phyloP scores from a whole-genome alignment of 92 coral and sea anemone species.

The Umimayanthus chanpuru region DNA sequence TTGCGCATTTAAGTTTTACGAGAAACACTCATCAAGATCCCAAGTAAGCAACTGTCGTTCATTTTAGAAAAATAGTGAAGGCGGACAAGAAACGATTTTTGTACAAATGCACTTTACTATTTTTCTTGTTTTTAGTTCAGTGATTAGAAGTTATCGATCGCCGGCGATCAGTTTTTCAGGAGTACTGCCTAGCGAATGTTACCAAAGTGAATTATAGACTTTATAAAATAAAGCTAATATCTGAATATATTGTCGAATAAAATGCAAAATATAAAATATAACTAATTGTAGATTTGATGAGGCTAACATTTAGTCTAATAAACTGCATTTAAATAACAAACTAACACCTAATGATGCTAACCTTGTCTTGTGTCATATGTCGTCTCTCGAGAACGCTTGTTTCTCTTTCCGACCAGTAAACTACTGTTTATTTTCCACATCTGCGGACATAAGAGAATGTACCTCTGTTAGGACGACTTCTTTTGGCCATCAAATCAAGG shows the following conservation, averaged over 20 bases:
- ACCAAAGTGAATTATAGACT: background rate
- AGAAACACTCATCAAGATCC: background rate
- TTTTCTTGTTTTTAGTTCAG: background rate
- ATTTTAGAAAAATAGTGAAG: background rate
- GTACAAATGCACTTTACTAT: background rate
- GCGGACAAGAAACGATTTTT: background rate
- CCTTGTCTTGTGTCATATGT: background rate
- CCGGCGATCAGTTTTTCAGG: slow-evolving; percentile 2
- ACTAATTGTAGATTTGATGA: background rate
- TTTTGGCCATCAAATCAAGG: too few relatives aligned
- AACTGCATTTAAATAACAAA: slow-evolving; percentile 3
- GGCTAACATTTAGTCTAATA: background rate
- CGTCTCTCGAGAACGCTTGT: too few relatives aligned
- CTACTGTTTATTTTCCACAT: too few relatives aligned
- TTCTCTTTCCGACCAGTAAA: background rate
- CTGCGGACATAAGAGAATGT: too few relatives aligned
- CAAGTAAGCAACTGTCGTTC: background rate
- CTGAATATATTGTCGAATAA: background rate
- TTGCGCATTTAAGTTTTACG: background rate
- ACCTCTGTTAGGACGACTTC: too few relatives aligned
- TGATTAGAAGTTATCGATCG: background rate
- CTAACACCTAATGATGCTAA: background rate
- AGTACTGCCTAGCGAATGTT: background rate
- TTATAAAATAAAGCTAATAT: background rate
- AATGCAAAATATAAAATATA: background rate